Evolutionary conservation across 1,140 invertebrate species (phyloP).

Genomic region (Zaprionus nigranus): DNA sequence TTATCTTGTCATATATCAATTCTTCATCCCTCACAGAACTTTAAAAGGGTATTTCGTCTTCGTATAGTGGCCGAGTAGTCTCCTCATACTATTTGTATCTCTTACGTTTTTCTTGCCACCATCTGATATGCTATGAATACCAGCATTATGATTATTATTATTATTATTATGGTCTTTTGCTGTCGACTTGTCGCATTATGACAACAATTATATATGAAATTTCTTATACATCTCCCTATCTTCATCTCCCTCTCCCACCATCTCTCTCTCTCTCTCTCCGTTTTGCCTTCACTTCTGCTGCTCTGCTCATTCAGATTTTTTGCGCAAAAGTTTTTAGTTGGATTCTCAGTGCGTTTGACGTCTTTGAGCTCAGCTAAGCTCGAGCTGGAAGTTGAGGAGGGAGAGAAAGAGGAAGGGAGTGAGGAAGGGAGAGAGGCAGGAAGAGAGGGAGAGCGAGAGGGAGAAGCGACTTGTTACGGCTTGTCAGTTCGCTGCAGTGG

Average conservation of each 20-base stretch:
- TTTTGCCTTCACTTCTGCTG: not conserved
- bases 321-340: constrained; percentile 19
- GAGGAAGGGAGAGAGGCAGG: not conserved
- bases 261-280: not conserved
- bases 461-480: constrained; percentile 1
- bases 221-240: not conserved
- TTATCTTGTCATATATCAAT: too few relatives aligned
- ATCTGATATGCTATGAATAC: constrained; percentile 12
- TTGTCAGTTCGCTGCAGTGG: constrained; percentile 7
- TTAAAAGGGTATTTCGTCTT: not conserved
- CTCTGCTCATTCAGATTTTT: constrained; percentile 16
- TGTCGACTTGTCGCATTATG: constrained; percentile 36
- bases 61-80: not conserved
- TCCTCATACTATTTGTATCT: not conserved
- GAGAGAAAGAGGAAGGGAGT: too few relatives aligned
- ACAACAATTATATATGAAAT: constrained; percentile 11
- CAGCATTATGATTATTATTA: constrained; percentile 28
- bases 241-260: not conserved
- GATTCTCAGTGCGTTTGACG: constrained; percentile 14
- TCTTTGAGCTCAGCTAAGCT: not conserved
- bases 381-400: not conserved
- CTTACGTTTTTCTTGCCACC: not conserved
- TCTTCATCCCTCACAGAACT: too few relatives aligned
- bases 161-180: constrained; percentile 30
- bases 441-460: too few relatives aligned